Conservation (phyloP, 2,113 vertebrate species). For the Callithrix jacchus region DNA sequence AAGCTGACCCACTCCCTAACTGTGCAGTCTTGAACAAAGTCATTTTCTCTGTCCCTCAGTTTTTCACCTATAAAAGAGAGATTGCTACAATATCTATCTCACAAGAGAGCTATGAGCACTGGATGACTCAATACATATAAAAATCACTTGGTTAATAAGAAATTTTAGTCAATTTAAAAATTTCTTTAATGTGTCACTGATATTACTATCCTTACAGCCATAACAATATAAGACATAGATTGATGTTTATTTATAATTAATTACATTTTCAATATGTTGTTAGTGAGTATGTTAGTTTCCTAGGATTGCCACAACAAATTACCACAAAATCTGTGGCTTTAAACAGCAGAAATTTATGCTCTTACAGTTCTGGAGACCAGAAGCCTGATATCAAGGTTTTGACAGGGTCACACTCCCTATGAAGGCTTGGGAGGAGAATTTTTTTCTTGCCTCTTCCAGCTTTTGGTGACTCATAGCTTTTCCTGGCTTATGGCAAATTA, state of each 20-base stretch:
- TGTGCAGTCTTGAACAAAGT: background rate
- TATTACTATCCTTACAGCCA: background rate
- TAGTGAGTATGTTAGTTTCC: background rate
- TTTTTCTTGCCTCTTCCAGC: background rate
- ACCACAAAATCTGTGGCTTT: background rate
- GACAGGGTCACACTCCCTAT: background rate
- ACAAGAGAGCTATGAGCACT: background rate
- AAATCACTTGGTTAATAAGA: background rate
- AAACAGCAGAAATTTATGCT: background rate
- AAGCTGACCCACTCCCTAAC: background rate
- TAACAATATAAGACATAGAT: background rate
- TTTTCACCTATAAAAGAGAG: background rate
- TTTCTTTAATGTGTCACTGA: constrained; percentile 10
- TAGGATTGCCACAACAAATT: background rate
- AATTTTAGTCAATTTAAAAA: background rate
- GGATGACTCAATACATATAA: background rate
- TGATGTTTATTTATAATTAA: constrained; percentile 5
- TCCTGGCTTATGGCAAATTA: background rate
- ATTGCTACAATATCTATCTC: background rate
- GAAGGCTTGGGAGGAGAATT: background rate
- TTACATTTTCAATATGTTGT: background rate
- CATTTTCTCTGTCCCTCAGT: background rate
- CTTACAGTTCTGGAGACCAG: background rate
- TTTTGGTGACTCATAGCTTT: background rate
- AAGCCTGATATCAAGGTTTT: background rate